Percentiles rank a stretch among this genome's conserved stretches.
Evolutionary conservation across 2,888 invertebrate genomes (phyloP).

Genomic region (Tridacna gigas): DNA sequence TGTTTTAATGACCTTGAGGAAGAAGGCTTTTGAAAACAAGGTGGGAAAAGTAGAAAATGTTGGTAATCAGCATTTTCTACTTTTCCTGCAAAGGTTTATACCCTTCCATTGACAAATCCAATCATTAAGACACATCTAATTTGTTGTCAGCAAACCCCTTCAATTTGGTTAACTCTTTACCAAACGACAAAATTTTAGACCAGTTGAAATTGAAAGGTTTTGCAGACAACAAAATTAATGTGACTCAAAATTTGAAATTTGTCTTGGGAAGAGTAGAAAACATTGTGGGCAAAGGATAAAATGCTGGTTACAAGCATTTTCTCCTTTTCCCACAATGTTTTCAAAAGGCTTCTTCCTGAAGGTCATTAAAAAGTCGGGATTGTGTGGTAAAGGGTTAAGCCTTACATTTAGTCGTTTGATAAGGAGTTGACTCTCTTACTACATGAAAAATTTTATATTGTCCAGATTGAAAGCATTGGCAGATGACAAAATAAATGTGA

Average conservation of each 20-base stretch:
- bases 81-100: too few relatives aligned
- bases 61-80: too few relatives aligned
- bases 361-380: not conserved
- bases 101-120: too few relatives aligned
- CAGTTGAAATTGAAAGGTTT: not conserved
- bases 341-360: not conserved
- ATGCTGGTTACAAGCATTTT: not conserved
- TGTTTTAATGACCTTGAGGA: too few relatives aligned
- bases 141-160: too few relatives aligned
- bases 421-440: too few relatives aligned
- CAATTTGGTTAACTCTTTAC: not conserved
- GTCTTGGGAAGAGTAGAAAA: not conserved
- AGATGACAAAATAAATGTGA: too few relatives aligned
- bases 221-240: not conserved
- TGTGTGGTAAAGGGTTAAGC: not conserved
- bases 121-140: too few relatives aligned
- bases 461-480: too few relatives aligned
- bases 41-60: too few relatives aligned
- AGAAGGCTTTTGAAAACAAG: too few relatives aligned
- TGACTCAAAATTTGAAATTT: not conserved
- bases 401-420: not conserved
- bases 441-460: too few relatives aligned
- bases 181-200: not conserved
- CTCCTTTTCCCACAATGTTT: slow-evolving; percentile 9
- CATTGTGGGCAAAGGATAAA: not conserved